phyloP scores from a whole-genome alignment of 2,797 vertebrate species.

The Hozukius guyotensis region DNA sequence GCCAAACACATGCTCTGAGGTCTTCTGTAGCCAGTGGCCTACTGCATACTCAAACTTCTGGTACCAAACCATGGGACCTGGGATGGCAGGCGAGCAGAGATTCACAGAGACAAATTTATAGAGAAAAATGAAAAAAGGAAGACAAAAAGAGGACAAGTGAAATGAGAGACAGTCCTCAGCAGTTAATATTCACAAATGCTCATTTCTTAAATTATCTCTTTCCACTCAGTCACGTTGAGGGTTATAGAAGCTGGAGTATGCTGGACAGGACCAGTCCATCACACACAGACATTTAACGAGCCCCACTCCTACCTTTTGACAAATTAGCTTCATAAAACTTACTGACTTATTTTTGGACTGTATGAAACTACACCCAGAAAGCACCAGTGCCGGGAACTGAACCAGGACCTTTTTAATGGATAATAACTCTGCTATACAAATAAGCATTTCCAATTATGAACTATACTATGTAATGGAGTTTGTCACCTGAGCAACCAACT shows the following conservation, averaged over 20 bases:
- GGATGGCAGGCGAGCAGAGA: neutral
- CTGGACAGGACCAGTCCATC: neutral
- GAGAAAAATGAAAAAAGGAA: neutral
- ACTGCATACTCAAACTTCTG: conserved; percentile 90
- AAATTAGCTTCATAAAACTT: neutral
- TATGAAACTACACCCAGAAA: neutral
- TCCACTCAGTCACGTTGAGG: neutral
- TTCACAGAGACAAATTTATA: neutral
- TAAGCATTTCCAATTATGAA: neutral
- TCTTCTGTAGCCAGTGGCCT: conserved; percentile 89
- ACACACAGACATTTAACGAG: too few species aligned
- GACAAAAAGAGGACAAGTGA: neutral
- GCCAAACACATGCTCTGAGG: conserved; percentile 87
- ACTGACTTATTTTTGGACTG: neutral
- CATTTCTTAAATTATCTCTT: neutral
- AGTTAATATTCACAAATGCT: neutral
- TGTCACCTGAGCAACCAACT: neutral
- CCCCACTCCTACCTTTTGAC: neutral
- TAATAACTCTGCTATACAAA: neutral
- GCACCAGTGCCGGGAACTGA: neutral
- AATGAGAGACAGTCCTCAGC: neutral
- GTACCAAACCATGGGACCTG: conserved; percentile 90
- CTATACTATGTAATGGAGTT: neutral
- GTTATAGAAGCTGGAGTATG: neutral
- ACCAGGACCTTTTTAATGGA: neutral